Percentiles rank a stretch among this genome's conserved stretches.
phyloP scores from a whole-genome alignment of 2,113 vertebrate genomes.

The Sula dactylatra region DNA sequence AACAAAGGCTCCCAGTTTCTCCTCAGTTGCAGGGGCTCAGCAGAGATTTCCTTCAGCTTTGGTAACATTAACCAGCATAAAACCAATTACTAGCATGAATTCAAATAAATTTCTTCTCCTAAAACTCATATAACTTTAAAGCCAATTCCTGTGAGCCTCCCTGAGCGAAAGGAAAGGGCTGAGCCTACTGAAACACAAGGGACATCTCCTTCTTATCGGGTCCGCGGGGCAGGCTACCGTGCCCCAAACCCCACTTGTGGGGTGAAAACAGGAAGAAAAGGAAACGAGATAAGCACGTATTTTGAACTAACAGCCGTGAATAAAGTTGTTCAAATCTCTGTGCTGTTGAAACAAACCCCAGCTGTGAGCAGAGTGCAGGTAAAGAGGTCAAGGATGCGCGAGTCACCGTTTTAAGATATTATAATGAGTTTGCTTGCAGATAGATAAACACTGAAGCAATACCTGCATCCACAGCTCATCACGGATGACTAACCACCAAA shows the following conservation, averaged over 20 bases:
- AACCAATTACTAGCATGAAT: background rate
- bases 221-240: rapidly evolving
- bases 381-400: background rate
- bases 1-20: background rate
- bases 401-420: background rate
- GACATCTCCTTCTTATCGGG: rapidly evolving
- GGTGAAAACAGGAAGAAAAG: background rate
- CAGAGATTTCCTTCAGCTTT: background rate
- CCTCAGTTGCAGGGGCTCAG: background rate
- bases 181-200: background rate
- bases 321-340: background rate
- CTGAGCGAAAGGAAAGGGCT: background rate
- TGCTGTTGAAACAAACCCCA: background rate
- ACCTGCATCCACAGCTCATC: background rate
- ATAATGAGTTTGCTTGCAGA: background rate
- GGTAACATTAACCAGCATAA: background rate
- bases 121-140: background rate
- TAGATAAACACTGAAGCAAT: background rate
- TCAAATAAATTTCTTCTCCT: background rate
- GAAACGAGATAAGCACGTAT: background rate
- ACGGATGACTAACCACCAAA: rapidly evolving
- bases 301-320: background rate
- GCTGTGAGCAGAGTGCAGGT: background rate
- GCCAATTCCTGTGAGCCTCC: background rate
- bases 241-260: background rate